Evolutionary conservation across 2,113 vertebrate genomes (phyloP).

Genomic region (Dissostichus mawsoni): DNA sequence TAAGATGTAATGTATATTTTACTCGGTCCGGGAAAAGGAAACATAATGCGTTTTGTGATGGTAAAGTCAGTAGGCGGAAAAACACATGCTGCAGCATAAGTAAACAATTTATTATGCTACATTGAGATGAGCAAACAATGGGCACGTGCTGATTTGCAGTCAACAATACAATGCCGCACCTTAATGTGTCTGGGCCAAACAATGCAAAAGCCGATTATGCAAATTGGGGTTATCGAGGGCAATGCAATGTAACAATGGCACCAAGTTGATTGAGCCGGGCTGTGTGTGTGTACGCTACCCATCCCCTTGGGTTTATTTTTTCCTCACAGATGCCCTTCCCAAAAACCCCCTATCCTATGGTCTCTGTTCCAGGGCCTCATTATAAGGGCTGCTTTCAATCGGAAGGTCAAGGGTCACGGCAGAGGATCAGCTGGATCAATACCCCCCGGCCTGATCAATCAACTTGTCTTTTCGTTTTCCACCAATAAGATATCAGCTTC

Average conservation of each 20-base stretch:
- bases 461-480: slow-evolving; percentile 65
- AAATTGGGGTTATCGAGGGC: slow-evolving; percentile 82
- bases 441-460: slow-evolving; percentile 77
- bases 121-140: slow-evolving; percentile 77
- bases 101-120: slow-evolving; percentile 70
- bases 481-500: slow-evolving; percentile 56
- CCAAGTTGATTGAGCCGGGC: slow-evolving; percentile 75
- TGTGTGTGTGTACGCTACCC: slow-evolving; percentile 47
- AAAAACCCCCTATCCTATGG: slow-evolving; percentile 56
- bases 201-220: slow-evolving; percentile 83
- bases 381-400: slow-evolving; percentile 74
- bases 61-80: slow-evolving; percentile 65
- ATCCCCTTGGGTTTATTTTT: slow-evolving; percentile 68
- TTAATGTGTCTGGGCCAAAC: slow-evolving; percentile 81
- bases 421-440: slow-evolving; percentile 78
- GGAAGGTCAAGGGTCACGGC: slow-evolving; percentile 72
- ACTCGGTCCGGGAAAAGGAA: slow-evolving; percentile 26
- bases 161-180: slow-evolving; percentile 76
- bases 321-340: slow-evolving; percentile 67
- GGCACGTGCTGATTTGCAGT: slow-evolving; percentile 75
- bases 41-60: slow-evolving; percentile 52
- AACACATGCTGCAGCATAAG: slow-evolving; percentile 73
- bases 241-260: slow-evolving; percentile 78
- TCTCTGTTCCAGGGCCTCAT: slow-evolving; percentile 74
- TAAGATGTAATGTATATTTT: slow-evolving; percentile 42